Evolutionary conservation across 2,888 invertebrate species (phyloP).

Genomic region (Himalopsyche anomala): DNA sequence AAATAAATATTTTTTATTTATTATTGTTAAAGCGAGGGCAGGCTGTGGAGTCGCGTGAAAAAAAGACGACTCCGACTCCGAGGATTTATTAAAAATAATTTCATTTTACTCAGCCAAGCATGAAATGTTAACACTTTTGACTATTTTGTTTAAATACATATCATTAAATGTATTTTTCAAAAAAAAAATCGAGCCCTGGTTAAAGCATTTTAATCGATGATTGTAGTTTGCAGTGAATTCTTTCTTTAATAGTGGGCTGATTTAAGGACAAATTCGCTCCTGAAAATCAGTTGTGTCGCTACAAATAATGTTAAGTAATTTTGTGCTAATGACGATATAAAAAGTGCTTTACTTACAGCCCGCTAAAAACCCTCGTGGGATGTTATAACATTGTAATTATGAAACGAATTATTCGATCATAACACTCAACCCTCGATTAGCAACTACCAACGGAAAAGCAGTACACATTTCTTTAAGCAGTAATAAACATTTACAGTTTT

Average conservation of each 20-base stretch:
- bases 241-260: neutral
- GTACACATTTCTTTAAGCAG: neutral
- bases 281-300: conserved; percentile 1
- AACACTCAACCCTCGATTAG: neutral
- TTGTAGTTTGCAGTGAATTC: neutral
- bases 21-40: too few relatives aligned
- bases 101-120: too few relatives aligned
- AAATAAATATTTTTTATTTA: too few relatives aligned
- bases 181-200: too few relatives aligned
- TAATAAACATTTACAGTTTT: neutral
- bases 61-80: too few relatives aligned
- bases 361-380: neutral
- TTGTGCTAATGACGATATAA: conserved; percentile 8
- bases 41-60: too few relatives aligned
- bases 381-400: conserved; percentile 12
- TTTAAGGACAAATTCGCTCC: neutral
- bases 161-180: too few relatives aligned
- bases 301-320: neutral
- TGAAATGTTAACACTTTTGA: too few relatives aligned
- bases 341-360: conserved; percentile 3
- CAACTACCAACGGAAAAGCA: neutral
- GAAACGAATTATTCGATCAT: conserved; percentile 22
- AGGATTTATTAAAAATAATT: too few relatives aligned
- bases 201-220: too few relatives aligned
- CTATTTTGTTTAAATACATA: too few relatives aligned